These are phyloP conservation scores for Apolygus lucorum DNA, from an alignment of 1,140 invertebrate species.

Conservation along the genomic window DNA sequence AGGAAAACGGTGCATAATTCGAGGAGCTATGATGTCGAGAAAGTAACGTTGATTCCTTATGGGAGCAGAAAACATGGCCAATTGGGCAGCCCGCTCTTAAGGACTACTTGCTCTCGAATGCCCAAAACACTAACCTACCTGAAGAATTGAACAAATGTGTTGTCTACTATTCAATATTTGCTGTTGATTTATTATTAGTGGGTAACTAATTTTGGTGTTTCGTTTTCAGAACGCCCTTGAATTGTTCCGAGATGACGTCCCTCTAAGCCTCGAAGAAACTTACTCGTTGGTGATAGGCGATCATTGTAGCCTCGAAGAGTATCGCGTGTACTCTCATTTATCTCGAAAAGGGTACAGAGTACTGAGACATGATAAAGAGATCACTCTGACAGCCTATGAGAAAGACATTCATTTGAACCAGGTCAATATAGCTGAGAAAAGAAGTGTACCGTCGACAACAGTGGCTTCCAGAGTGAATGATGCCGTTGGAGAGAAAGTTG, in stretches of 20 bases:
- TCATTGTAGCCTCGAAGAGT: slow-evolving; percentile 45
- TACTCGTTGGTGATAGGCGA: slow-evolving; percentile 46
- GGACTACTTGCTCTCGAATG: too few relatives aligned
- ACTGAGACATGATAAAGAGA: slow-evolving; percentile 27
- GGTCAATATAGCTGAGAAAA: not conserved
- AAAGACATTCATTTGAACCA: not conserved
- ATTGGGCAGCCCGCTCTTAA: too few relatives aligned
- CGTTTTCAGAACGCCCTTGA: slow-evolving; percentile 48
- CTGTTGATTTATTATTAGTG: not conserved
- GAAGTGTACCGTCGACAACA: not conserved
- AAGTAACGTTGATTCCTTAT: too few relatives aligned
- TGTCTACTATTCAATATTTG: not conserved
- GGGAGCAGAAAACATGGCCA: too few relatives aligned
- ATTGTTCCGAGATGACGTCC: slow-evolving; percentile 46
- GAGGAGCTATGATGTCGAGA: too few relatives aligned
- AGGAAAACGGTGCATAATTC: too few relatives aligned
- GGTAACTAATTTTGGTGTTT: slow-evolving; percentile 17
- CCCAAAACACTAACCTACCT: too few relatives aligned
- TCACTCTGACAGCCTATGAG: not conserved
- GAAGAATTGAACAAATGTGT: too few relatives aligned
- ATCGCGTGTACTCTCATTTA: slow-evolving; percentile 53
- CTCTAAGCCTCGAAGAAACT: slow-evolving; percentile 51
- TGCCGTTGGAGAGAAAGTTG: too few relatives aligned
- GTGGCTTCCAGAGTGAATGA: too few relatives aligned
- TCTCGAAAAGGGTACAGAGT: slow-evolving; percentile 46